These are phyloP conservation scores for Plebejus argus DNA, from an alignment of 2,888 invertebrate genomes.

Conservation along the genomic window DNA sequence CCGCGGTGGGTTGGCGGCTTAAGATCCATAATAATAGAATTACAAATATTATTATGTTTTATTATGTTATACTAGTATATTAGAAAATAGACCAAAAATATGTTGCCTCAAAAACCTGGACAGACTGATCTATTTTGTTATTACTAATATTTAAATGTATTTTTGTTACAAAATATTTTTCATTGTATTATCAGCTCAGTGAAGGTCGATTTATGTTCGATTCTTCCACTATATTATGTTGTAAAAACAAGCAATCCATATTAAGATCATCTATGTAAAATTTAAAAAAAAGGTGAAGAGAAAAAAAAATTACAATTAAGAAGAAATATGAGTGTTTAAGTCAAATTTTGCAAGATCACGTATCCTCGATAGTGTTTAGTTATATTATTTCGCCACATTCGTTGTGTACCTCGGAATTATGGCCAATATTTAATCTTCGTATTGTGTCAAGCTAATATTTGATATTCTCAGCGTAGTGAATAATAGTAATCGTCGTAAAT, in stretches of 20 bases:
- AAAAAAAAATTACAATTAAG: neutral
- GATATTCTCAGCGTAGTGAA: slow-evolving; percentile 46
- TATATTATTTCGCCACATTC: neutral
- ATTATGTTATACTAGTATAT: too few species aligned
- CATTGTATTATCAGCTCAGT: too few species aligned
- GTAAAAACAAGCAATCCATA: too few species aligned
- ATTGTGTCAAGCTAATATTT: slow-evolving; percentile 11
- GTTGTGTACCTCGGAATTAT: neutral
- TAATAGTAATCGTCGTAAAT: slow-evolving; percentile 42
- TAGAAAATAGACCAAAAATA: neutral
- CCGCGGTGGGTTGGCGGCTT: too few species aligned
- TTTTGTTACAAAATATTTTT: too few species aligned
- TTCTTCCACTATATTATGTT: too few species aligned
- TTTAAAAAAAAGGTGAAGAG: neutral
- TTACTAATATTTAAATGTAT: too few species aligned
- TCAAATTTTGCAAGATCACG: neutral
- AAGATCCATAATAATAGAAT: too few species aligned
- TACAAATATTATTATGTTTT: too few species aligned
- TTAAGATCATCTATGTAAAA: neutral
- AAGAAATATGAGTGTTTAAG: neutral
- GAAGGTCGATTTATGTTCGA: too few species aligned
- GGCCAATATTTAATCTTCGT: slow-evolving; percentile 7
- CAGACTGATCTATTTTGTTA: too few species aligned
- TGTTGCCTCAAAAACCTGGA: too few species aligned
- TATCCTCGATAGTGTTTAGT: neutral